Evolutionary conservation across 2,797 vertebrate species (phyloP).

Genomic region (Picus viridis): DNA sequence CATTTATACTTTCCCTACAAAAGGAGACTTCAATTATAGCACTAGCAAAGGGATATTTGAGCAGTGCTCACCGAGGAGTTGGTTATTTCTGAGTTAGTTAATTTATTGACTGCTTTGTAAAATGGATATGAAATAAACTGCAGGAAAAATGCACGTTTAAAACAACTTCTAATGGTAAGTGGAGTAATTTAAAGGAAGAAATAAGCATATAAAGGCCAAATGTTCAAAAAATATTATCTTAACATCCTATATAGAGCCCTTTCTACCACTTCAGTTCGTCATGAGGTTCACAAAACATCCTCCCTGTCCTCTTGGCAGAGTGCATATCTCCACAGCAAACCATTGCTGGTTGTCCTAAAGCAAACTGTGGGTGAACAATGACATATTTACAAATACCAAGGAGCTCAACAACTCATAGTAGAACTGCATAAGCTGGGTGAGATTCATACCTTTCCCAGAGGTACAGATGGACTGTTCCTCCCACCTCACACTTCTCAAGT

Average conservation of each 20-base stretch:
- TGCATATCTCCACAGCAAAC: not conserved
- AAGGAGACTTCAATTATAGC: not conserved
- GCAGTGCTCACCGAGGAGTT: not conserved
- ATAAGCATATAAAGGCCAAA: not conserved
- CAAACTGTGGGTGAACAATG: not conserved
- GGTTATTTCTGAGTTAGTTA: not conserved
- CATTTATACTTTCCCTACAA: not conserved
- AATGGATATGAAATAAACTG: not conserved
- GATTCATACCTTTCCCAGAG: not conserved
- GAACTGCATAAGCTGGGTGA: not conserved
- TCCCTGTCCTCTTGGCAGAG: not conserved
- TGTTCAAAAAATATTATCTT: not conserved
- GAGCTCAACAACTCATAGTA: not conserved
- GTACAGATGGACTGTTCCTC: not conserved
- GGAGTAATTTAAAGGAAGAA: not conserved
- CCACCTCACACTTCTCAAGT: not conserved
- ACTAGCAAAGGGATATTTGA: not conserved
- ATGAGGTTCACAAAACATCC: too few species aligned
- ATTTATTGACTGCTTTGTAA: not conserved
- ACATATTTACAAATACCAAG: not conserved
- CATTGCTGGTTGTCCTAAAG: not conserved
- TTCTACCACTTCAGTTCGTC: not conserved
- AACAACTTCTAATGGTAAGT: not conserved
- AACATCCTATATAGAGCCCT: not conserved
- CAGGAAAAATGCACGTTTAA: not conserved